Percentiles rank a stretch among this genome's conserved stretches.
phyloP scores from a whole-genome alignment of 2,113 vertebrate genomes.

The Paradoxurus hermaphroditus region DNA sequence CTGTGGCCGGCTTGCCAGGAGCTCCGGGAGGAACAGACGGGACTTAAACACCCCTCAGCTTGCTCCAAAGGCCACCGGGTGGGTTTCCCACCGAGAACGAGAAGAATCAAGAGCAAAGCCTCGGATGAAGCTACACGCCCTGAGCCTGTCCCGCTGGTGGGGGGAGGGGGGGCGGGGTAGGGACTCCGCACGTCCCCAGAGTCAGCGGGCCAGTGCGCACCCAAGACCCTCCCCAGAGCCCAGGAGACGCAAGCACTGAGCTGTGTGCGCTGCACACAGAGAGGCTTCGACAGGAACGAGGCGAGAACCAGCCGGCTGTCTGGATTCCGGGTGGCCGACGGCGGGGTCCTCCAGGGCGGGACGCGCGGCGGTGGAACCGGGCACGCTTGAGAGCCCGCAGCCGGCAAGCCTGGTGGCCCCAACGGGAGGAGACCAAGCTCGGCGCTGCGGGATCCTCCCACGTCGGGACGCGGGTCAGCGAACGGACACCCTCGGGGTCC shows the following conservation, averaged over 20 bases:
- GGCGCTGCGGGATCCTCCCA: neutral
- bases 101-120: neutral
- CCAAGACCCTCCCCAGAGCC: neutral
- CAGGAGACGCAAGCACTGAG: neutral
- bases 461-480: neutral
- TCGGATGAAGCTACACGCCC: neutral
- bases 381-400: fast-evolving
- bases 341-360: fast-evolving
- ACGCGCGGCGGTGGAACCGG: fast-evolving
- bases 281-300: fast-evolving
- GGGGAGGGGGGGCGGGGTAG: too few species aligned
- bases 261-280: fast-evolving
- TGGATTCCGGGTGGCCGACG: fast-evolving
- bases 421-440: fast-evolving
- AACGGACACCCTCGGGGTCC: neutral
- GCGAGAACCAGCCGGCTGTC: too few species aligned
- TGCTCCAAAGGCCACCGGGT: fast-evolving
- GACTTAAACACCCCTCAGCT: neutral
- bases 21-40: neutral
- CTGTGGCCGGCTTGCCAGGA: fast-evolving
- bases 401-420: neutral
- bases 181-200: neutral
- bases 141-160: too few species aligned
- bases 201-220: neutral
- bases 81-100: neutral